Evolutionary conservation across 2,797 vertebrate genomes (phyloP).

Genomic region (Glyptemys insculpta): DNA sequence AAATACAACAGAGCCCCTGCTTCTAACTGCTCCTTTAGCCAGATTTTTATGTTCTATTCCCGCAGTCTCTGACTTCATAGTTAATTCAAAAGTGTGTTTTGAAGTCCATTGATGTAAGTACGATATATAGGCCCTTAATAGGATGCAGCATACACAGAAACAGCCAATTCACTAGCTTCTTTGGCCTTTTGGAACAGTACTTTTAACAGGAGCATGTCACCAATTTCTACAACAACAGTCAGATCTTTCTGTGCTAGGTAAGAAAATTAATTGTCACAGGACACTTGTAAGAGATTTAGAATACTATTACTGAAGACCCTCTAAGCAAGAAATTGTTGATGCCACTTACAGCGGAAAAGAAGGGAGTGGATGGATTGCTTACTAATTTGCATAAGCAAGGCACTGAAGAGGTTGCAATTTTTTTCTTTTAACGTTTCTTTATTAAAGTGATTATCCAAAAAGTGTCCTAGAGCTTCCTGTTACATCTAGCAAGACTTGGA

Average conservation of each 20-base stretch:
- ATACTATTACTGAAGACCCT: not conserved
- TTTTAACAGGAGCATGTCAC: not conserved
- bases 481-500: constrained; percentile 19
- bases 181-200: not conserved
- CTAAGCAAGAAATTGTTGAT: not conserved
- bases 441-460: constrained; percentile 51
- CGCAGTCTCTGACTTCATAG: not conserved
- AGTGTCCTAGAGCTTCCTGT: constrained; percentile 37
- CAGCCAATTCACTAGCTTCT: not conserved
- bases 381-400: not conserved
- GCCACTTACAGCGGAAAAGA: not conserved
- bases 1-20: not conserved
- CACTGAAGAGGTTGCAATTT: not conserved
- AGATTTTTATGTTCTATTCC: not conserved
- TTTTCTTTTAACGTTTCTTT: constrained; percentile 18
- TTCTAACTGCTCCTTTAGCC: not conserved
- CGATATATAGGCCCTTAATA: not conserved
- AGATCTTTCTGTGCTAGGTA: not conserved
- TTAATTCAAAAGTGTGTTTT: not conserved
- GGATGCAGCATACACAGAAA: not conserved
- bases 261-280: not conserved
- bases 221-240: not conserved
- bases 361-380: not conserved
- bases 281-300: not conserved
- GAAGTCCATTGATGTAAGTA: not conserved